Conservation (phyloP, 2,888 invertebrate species). For the Gari tellinella region DNA sequence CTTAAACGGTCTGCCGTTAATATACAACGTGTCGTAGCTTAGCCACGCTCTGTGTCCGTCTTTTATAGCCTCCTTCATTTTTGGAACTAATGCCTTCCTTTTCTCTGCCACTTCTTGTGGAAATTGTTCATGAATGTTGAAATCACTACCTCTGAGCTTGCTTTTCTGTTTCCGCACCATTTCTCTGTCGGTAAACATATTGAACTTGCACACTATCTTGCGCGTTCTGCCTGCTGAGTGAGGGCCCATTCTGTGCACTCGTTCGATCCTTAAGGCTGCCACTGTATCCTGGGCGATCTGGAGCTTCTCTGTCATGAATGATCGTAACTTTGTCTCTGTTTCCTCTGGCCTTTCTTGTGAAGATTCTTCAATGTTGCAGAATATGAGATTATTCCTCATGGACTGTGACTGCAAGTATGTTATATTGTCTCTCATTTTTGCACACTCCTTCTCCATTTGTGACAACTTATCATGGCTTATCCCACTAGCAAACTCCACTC, state of each 20-base stretch:
- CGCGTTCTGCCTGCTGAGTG: neutral
- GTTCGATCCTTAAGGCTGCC: neutral
- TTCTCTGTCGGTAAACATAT: no score
- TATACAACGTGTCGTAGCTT: no score
- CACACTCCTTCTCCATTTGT: conserved; percentile 1
- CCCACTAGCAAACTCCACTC: neutral
- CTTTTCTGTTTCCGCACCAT: no score
- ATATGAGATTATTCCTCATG: neutral
- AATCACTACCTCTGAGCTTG: no score
- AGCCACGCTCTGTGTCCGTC: no score
- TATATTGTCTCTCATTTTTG: neutral
- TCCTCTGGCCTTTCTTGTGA: conserved; percentile 4
- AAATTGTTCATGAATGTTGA: no score
- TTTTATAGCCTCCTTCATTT: no score
- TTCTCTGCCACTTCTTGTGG: no score
- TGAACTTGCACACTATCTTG: no score
- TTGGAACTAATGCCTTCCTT: no score
- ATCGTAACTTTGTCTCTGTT: conserved; percentile 2
- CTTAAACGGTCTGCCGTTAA: neutral
- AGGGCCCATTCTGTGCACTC: neutral
- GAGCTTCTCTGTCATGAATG: neutral
- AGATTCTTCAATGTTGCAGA: conserved; percentile 13
- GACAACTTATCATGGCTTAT: neutral
- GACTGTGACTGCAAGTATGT: neutral
- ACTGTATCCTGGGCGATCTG: neutral